Evolutionary conservation across 1,140 invertebrate genomes (phyloP).

Genomic region (Phthorimaea operculella): DNA sequence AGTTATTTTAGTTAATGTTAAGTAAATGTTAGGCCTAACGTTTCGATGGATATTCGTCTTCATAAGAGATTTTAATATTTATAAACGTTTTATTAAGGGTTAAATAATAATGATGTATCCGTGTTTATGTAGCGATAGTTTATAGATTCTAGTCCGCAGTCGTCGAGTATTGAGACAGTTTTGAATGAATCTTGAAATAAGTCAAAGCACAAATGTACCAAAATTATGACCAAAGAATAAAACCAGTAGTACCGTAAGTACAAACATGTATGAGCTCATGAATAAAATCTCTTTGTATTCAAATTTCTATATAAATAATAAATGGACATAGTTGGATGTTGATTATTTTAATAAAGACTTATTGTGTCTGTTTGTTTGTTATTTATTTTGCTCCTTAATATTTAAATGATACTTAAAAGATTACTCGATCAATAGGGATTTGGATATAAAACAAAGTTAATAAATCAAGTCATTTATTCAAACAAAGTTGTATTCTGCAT

Average conservation of each 20-base stretch:
- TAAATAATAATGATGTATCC: not conserved
- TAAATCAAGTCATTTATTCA: not conserved
- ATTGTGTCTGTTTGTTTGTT: conserved; percentile 13
- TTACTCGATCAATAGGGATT: too few species aligned
- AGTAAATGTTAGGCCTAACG: conserved; percentile 5
- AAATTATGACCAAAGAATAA: not conserved
- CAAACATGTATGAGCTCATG: not conserved
- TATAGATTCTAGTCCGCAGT: conserved; percentile 18
- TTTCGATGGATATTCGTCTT: conserved; percentile 5
- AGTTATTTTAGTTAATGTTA: not conserved
- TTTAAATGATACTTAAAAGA: too few species aligned
- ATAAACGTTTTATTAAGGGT: conserved; percentile 3
- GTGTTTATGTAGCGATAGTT: conserved; percentile 8
- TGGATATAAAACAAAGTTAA: too few species aligned
- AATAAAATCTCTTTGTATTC: not conserved
- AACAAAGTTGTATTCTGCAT: not conserved
- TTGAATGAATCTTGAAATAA: not conserved
- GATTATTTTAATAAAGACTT: conserved; percentile 42
- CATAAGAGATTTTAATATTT: conserved; percentile 12
- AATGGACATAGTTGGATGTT: conserved; percentile 12
- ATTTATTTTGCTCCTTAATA: too few species aligned
- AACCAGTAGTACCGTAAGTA: not conserved
- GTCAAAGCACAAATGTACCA: not conserved
- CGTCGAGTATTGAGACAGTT: not conserved
- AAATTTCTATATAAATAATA: not conserved